These are phyloP conservation scores for Drosophila kuntzei DNA, from an alignment of 2,888 invertebrate species.

Conservation along the genomic window DNA sequence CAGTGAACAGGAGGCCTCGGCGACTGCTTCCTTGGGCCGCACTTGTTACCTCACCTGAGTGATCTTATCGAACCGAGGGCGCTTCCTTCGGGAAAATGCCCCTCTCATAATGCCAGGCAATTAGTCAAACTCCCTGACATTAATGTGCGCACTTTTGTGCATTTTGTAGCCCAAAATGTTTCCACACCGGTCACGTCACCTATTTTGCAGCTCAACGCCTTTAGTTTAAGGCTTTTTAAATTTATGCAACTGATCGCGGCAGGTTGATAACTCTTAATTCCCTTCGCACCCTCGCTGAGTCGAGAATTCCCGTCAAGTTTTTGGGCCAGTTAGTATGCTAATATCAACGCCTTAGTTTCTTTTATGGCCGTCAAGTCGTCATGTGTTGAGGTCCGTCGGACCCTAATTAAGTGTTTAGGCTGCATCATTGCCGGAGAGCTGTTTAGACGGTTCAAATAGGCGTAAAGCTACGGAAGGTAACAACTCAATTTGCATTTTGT, in stretches of 20 bases:
- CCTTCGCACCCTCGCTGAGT: slow-evolving; percentile 51
- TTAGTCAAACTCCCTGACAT: slow-evolving; percentile 79
- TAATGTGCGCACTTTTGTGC: slow-evolving; percentile 73
- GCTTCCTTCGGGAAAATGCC: slow-evolving; percentile 59
- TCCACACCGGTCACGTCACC: slow-evolving; percentile 41
- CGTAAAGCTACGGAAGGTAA: slow-evolving; percentile 59
- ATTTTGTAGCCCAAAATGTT: slow-evolving; percentile 61
- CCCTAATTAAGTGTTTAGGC: slow-evolving; percentile 78
- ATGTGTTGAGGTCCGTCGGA: slow-evolving; percentile 46
- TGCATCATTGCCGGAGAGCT: slow-evolving; percentile 49
- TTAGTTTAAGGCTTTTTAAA: slow-evolving; percentile 43
- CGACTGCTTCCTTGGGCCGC: slow-evolving; percentile 46
- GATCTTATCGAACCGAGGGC: slow-evolving; percentile 63
- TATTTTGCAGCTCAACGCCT: slow-evolving; percentile 78
- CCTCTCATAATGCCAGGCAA: slow-evolving; percentile 63
- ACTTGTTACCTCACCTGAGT: slow-evolving; percentile 59
- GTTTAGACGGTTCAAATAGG: slow-evolving; percentile 59
- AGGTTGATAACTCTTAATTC: slow-evolving; percentile 64
- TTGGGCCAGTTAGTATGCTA: slow-evolving; percentile 75
- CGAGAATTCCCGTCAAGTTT: slow-evolving; percentile 6
- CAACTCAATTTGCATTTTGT: slow-evolving; percentile 80
- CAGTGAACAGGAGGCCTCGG: slow-evolving; percentile 24
- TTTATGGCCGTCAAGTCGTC: slow-evolving; percentile 69
- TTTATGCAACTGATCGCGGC: slow-evolving; percentile 69
- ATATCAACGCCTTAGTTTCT: slow-evolving; percentile 54